Evolutionary conservation across 2,113 vertebrate genomes (phyloP).

Genomic region (Prunella fulvescens): DNA sequence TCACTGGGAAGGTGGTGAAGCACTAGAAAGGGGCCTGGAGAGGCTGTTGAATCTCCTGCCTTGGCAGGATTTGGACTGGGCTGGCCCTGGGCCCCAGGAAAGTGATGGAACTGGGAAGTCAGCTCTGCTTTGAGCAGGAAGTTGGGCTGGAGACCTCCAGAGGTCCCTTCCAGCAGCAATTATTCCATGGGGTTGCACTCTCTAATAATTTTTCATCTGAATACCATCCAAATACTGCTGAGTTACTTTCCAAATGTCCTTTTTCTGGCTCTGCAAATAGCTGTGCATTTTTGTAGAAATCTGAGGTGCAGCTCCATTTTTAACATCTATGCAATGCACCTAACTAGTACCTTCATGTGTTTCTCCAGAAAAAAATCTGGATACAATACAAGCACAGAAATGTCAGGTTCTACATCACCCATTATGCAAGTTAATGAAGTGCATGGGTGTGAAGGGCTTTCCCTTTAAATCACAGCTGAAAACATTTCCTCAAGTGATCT

Average conservation of each 20-base stretch:
- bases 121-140: background rate
- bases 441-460: constrained; percentile 28
- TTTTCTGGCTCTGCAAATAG: background rate
- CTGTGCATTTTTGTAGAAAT: background rate
- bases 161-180: background rate
- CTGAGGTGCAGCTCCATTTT: background rate
- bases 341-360: background rate
- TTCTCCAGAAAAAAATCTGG: background rate
- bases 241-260: background rate
- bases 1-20: background rate
- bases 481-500: background rate
- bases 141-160: background rate
- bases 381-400: background rate
- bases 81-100: background rate
- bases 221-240: background rate
- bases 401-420: background rate
- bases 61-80: background rate
- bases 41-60: background rate
- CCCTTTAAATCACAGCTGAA: constrained; percentile 12
- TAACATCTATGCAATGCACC: background rate
- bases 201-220: background rate
- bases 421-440: constrained; percentile 1
- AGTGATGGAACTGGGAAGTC: background rate
- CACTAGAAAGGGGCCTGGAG: background rate
- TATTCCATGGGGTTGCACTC: background rate